phyloP scores from a whole-genome alignment of 2,113 vertebrate genomes.

The Phalacrocorax aristotelis region DNA sequence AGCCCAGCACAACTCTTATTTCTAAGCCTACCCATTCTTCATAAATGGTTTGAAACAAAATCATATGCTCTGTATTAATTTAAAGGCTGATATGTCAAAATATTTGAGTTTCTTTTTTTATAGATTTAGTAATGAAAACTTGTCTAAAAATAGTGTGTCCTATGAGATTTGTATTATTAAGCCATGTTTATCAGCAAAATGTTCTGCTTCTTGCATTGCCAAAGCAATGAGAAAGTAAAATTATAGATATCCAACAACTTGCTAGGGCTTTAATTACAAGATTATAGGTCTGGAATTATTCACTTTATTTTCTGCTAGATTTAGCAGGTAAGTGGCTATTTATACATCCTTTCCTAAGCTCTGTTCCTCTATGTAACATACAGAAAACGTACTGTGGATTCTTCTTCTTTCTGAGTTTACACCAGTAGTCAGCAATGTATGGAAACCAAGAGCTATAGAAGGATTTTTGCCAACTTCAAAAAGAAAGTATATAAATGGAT shows the following conservation, averaged over 20 bases:
- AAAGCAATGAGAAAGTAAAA: neutral
- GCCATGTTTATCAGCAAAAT: neutral
- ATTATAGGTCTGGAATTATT: neutral
- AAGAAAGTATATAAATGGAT: neutral
- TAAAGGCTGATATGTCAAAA: neutral
- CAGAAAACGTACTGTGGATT: neutral
- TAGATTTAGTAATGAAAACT: neutral
- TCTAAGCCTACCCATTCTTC: neutral
- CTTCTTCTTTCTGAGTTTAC: neutral
- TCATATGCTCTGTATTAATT: neutral
- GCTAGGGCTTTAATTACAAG: neutral
- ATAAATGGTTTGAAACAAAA: neutral
- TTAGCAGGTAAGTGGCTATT: neutral
- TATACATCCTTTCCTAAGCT: constrained; percentile 19
- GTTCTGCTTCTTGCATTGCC: neutral
- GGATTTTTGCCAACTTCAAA: neutral
- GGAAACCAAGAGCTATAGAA: neutral
- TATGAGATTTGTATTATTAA: neutral
- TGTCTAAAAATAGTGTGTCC: neutral
- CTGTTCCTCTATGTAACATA: neutral
- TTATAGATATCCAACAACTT: neutral
- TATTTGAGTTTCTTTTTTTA: constrained; percentile 27
- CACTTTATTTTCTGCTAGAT: neutral
- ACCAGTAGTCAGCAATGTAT: neutral
- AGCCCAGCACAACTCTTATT: neutral